Conservation (phyloP, 2,797 vertebrate genomes). For the Lycodopsis pacificus region DNA sequence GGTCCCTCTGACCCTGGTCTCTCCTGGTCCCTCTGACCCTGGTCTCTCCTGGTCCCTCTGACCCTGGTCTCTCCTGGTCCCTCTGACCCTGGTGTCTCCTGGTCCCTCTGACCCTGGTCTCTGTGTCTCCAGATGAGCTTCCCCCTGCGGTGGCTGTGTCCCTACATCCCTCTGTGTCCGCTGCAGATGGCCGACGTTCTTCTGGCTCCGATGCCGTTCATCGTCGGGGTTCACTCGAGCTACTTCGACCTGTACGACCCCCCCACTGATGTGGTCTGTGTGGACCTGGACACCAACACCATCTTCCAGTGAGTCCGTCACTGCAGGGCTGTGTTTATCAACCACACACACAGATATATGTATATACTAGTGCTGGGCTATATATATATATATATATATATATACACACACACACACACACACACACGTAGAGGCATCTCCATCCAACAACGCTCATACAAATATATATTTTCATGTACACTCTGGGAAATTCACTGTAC, state of each 20-base stretch:
- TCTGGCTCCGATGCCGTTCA: conserved; percentile 94
- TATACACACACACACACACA: rapidly evolving
- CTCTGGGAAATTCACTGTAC: too few species aligned
- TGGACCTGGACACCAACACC: conserved; percentile 96
- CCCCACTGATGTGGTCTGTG: conserved; percentile 91
- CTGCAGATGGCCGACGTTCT: conserved; percentile 94
- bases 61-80: neutral
- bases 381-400: too few species aligned
- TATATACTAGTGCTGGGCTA: too few species aligned
- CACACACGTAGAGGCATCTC: too few species aligned
- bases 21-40: neutral
- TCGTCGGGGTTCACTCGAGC: conserved; percentile 96
- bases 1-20: too few species aligned
- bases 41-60: too few species aligned
- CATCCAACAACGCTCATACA: too few species aligned
- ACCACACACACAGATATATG: too few species aligned
- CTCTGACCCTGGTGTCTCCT: neutral
- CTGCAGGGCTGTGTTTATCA: too few species aligned
- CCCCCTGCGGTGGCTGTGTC: conserved; percentile 94
- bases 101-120: neutral
- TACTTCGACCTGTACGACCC: conserved; percentile 96
- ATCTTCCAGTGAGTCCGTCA: conserved; percentile 92
- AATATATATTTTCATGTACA: too few species aligned
- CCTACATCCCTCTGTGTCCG: conserved; percentile 96
- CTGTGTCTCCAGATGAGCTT: conserved; percentile 89